These are phyloP conservation scores for Eunapius fragilis DNA, from an alignment of 37 sponge, comb jelly and placozoan genomes.

Conservation along the genomic window DNA sequence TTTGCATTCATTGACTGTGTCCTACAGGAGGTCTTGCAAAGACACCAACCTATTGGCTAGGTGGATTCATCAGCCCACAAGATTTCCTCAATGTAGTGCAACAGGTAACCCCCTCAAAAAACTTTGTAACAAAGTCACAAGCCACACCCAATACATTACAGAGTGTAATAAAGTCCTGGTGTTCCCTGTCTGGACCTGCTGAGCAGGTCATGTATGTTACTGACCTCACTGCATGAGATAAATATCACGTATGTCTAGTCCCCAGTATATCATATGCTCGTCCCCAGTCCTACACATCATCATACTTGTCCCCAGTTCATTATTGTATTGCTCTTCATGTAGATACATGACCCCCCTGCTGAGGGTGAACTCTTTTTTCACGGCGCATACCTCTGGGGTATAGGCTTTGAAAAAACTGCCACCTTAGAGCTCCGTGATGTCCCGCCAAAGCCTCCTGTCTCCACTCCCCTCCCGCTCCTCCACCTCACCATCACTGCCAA, in stretches of 20 bases:
- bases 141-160: not conserved
- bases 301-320: not conserved
- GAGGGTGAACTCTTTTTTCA: conserved; percentile 78
- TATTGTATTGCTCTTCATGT: not conserved
- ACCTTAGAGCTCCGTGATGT: conserved; percentile 63
- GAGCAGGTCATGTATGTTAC: conserved; percentile 54
- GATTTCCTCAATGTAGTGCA: conserved; percentile 63
- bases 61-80: conserved; percentile 74
- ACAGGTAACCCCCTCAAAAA: conserved; percentile 36
- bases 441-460: conserved; percentile 54
- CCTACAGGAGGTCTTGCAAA: conserved; percentile 50
- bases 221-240: conserved; percentile 82
- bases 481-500: conserved; percentile 47
- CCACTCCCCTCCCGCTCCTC: conserved; percentile 66
- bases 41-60: conserved; percentile 74
- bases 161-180: conserved; percentile 2
- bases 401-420: conserved; percentile 67
- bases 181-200: conserved; percentile 18
- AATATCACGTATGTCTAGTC: conserved; percentile 71
- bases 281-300: not conserved
- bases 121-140: not conserved
- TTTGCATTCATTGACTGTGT: conserved; percentile 62
- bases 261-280: not conserved
- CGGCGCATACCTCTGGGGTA: conserved; percentile 83
- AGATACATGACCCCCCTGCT: conserved; percentile 92